phyloP scores from a whole-genome alignment of 1,140 invertebrate species.

The Brachionus calyciflorus region DNA sequence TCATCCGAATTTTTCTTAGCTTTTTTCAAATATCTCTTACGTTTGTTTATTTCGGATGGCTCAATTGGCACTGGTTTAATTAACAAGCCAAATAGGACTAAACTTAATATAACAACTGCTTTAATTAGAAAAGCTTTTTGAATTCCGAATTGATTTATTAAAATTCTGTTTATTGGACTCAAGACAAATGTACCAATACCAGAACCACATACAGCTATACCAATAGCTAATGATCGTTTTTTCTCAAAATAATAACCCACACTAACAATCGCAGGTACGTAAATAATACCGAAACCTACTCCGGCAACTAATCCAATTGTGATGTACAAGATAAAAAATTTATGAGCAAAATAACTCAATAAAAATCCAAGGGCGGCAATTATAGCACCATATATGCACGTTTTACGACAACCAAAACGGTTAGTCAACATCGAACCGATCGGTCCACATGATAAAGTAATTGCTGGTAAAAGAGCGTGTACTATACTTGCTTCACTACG shows the following conservation, averaged over 20 bases:
- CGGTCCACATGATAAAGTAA: constrained; percentile 40
- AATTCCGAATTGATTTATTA: constrained; percentile 55
- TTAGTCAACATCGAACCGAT: constrained; percentile 41
- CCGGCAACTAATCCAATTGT: constrained; percentile 42
- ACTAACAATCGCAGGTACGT: constrained; percentile 82
- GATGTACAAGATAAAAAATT: background rate
- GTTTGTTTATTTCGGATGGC: constrained; percentile 22
- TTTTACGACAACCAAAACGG: constrained; percentile 42
- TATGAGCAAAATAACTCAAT: background rate
- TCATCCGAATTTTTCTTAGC: background rate
- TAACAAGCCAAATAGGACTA: constrained; percentile 10
- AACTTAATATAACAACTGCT: constrained; percentile 13
- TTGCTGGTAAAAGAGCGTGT: constrained; percentile 30
- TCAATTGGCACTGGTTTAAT: constrained; percentile 41
- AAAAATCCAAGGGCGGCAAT: constrained; percentile 42
- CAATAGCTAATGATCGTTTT: constrained; percentile 82
- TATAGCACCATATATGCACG: constrained; percentile 9
- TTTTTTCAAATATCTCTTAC: background rate
- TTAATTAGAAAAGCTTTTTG: constrained; percentile 44
- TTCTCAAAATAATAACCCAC: constrained; percentile 89
- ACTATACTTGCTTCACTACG: background rate
- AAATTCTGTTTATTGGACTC: constrained; percentile 51
- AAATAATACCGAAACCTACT: constrained; percentile 80
- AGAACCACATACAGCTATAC: constrained; percentile 68
- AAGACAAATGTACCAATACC: constrained; percentile 58